These are phyloP conservation scores for Dysdera silvatica DNA, from an alignment of 1,140 invertebrate genomes.

Conservation along the genomic window DNA sequence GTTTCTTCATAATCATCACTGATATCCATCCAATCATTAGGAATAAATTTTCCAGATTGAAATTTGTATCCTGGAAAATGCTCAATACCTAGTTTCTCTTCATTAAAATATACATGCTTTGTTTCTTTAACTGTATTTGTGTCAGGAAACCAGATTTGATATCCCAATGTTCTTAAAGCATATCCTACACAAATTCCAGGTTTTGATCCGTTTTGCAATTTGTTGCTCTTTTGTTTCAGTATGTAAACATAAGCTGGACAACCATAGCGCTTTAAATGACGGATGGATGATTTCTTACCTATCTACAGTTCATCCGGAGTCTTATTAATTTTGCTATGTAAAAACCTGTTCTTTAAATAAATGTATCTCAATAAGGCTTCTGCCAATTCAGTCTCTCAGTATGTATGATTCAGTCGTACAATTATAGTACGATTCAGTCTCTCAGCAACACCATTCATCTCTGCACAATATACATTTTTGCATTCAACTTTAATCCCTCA, in stretches of 20 bases:
- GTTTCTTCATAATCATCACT: background rate
- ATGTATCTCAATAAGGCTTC: background rate
- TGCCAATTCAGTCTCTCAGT: background rate
- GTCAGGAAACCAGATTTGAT: background rate
- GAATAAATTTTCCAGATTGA: too few species aligned
- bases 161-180: background rate
- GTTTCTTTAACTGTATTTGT: background rate
- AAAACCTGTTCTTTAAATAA: background rate
- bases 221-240: slow-evolving; percentile 26
- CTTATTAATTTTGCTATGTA: slow-evolving; percentile 15
- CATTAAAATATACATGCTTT: background rate
- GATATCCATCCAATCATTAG: background rate
- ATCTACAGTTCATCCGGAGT: slow-evolving; percentile 36
- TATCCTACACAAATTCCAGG: slow-evolving; percentile 16
- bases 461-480: slow-evolving; percentile 45
- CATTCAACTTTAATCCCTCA: slow-evolving; percentile 39
- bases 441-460: slow-evolving; percentile 50
- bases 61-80: background rate
- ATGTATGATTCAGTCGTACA: slow-evolving; percentile 38
- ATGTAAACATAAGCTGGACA: background rate
- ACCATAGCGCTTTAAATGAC: slow-evolving; percentile 9
- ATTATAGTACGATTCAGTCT: slow-evolving; percentile 43
- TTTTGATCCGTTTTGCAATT: slow-evolving; percentile 5
- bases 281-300: background rate
- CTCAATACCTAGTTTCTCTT: background rate